Base-by-base conservation (phyloP, 1,140 invertebrate species). In the Formica selysi region DNA sequence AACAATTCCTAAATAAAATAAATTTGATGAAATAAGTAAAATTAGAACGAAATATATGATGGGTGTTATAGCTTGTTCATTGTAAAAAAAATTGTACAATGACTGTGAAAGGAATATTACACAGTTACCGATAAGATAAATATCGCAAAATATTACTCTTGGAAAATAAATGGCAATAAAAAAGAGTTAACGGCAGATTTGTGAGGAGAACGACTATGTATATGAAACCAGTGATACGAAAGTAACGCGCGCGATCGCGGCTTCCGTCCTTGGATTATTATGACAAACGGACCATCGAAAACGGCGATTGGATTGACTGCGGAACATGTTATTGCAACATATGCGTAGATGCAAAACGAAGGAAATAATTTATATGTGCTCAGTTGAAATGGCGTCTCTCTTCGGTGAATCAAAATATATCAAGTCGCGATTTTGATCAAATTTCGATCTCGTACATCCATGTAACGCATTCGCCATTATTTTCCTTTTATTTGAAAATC, bases 241-340 rank as follows among this genome's bases (percentile, higher is more conserved):
- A 85, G 59, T 76, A 76, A 65, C 41, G 48, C 48, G 16, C 4
- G 16, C 48, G 83, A 80, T 22, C 32, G 62, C 44, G 71, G 32
- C 41, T 57, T 64, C 44, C 62, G 73, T 85, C 44, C 62, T 85
- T 65, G 83, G 74, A 78, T 85, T 79, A 85, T 85, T 78, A 78
- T 78, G 83, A 85, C 74, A 78, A 85, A 85, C 73, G 83, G 71
- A 79, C 73, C 59, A 80, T 78, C 74, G 83, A 85, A 80, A 83
- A 73, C 54, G 54, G n/a, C 79, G 79, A 74, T 83, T 83, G 79
- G 68, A 83, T 83, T 68, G 79, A 68, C 29, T 73, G 67, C 67
- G 68, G 54, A 38, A 71, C 68, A 38, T 83, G 68, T 83, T 83
- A 83, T 83, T 68, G 54, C 67, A 19, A 44, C 41, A 54, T 81